Percentiles rank a stretch among this genome's conserved stretches.
Evolutionary conservation across 2,888 invertebrate genomes (phyloP).

Genomic region (Dryomyza anilis): DNA sequence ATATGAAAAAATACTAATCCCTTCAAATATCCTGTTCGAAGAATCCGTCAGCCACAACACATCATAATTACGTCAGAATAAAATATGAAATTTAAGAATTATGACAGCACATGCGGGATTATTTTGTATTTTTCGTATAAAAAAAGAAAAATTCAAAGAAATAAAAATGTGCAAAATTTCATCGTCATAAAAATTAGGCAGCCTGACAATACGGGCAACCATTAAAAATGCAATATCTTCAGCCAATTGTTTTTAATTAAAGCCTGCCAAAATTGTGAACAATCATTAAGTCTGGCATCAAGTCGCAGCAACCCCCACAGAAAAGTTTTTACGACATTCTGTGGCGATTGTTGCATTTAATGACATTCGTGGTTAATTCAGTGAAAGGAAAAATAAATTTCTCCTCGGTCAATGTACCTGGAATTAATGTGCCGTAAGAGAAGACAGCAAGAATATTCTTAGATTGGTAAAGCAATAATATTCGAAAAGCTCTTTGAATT

Average conservation of each 20-base stretch:
- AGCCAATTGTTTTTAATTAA: neutral
- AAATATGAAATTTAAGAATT: no score
- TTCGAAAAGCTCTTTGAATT: no score
- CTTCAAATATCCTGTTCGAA: no score
- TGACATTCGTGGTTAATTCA: constrained; percentile 22
- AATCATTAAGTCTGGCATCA: neutral
- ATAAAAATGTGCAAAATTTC: neutral
- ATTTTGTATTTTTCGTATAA: neutral
- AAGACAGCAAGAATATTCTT: no score
- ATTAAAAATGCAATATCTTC: neutral
- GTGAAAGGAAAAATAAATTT: constrained; percentile 18
- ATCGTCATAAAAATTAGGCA: neutral
- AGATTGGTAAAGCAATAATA: no score
- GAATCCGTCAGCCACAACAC: neutral
- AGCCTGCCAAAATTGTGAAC: neutral
- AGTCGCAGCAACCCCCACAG: neutral
- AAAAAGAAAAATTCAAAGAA: neutral
- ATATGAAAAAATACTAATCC: no score
- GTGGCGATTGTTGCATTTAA: constrained; percentile 20
- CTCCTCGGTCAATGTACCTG: constrained; percentile 33
- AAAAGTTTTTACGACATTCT: constrained; percentile 6
- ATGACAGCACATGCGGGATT: constrained; percentile 10
- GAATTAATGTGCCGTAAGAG: constrained; percentile 48
- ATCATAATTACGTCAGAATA: neutral
- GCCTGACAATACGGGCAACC: neutral